Evolutionary conservation across 2,888 invertebrate species (phyloP).

Genomic region (Petrolisthes manimaculis): DNA sequence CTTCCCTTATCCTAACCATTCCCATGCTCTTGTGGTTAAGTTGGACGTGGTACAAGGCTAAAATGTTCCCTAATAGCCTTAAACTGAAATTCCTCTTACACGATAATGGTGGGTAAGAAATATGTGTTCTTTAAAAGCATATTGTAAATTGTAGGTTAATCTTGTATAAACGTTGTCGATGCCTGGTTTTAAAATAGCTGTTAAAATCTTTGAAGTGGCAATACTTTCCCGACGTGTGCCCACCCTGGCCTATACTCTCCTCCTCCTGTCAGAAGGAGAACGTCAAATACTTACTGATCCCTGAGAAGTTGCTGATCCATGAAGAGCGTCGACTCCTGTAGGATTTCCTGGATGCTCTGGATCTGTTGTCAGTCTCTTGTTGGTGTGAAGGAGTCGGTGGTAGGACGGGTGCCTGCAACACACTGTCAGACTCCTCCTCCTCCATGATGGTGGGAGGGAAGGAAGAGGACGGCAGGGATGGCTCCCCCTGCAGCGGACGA

Average conservation of each 20-base stretch:
- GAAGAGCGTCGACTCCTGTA: conserved; percentile 27
- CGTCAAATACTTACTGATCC: conserved; percentile 33
- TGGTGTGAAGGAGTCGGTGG: not conserved
- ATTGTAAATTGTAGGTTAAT: too few species aligned
- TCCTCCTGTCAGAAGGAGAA: too few species aligned
- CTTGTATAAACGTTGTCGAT: too few species aligned
- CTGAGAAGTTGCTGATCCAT: conserved; percentile 42
- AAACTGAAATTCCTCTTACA: too few species aligned
- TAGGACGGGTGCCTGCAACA: conserved; percentile 29
- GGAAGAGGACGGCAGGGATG: not conserved
- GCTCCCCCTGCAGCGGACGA: conserved; percentile 6
- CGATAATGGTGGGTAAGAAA: too few species aligned
- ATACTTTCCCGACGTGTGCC: too few species aligned
- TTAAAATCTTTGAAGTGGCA: too few species aligned
- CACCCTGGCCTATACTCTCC: too few species aligned
- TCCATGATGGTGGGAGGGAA: conserved; percentile 36
- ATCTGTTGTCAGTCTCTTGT: not conserved
- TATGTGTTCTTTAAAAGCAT: too few species aligned
- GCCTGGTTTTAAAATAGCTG: too few species aligned
- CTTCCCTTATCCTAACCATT: not conserved
- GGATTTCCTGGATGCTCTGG: not conserved
- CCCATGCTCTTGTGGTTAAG: not conserved
- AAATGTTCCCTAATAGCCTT: too few species aligned
- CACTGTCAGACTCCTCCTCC: conserved; percentile 43
- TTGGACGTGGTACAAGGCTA: too few species aligned